Evolutionary conservation across 2,797 vertebrate species (phyloP).

Genomic region (Rhincodon typus): DNA sequence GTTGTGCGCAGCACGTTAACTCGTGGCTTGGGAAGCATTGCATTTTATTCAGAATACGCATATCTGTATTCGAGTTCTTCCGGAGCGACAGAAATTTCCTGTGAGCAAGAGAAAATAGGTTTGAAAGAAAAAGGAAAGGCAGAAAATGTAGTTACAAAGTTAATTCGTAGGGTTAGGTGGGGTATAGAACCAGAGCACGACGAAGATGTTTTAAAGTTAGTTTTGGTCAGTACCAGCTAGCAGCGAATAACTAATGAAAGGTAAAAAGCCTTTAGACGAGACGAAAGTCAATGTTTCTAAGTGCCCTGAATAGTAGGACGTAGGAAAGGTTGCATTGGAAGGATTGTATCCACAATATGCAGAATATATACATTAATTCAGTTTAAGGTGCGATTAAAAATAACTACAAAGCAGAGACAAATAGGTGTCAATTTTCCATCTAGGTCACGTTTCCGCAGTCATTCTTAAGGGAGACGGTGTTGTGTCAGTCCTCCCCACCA

Average conservation of each 20-base stretch:
- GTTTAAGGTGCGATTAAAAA: too few relatives aligned
- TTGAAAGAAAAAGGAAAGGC: background rate
- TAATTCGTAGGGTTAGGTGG: background rate
- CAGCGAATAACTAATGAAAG: background rate
- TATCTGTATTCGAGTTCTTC: background rate
- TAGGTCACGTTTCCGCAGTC: background rate
- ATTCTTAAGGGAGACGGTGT: background rate
- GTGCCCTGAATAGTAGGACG: background rate
- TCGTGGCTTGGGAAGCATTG: background rate
- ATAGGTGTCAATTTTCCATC: background rate
- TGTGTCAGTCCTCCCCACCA: background rate
- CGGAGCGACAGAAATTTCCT: conserved; percentile 4
- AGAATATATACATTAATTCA: background rate
- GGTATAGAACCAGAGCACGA: background rate
- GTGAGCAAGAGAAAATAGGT: background rate
- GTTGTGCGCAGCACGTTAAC: background rate
- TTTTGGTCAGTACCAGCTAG: background rate
- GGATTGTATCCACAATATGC: background rate
- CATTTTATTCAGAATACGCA: conserved; percentile 7
- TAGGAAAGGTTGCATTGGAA: too few relatives aligned
- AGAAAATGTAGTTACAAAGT: background rate
- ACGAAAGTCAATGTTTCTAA: background rate
- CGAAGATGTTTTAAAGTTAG: background rate
- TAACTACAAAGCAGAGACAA: background rate
- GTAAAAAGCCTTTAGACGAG: background rate